A percentile compares a stretch with the other conserved stretches of the same genome.
These are phyloP conservation scores for Suncus etruscus DNA, from an alignment of 2,113 vertebrate species.

Conservation along the genomic window DNA sequence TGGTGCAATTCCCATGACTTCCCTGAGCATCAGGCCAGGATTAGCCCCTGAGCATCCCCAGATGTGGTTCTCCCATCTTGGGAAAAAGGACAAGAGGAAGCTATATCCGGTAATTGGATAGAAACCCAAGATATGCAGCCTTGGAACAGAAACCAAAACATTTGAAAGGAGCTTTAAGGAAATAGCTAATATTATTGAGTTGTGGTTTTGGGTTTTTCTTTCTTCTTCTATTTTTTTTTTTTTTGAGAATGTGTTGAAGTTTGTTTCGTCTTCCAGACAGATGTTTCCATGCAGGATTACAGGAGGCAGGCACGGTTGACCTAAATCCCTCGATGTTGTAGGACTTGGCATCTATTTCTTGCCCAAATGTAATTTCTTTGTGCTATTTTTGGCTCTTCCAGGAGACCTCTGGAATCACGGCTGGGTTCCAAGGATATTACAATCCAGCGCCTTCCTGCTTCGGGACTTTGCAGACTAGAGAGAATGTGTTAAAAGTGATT, in stretches of 20 bases:
- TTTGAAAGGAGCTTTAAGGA: neutral
- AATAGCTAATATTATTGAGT: too few relatives aligned
- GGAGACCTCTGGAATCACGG: neutral
- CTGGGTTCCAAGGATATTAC: neutral
- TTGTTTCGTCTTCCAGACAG: neutral
- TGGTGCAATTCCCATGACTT: too few relatives aligned
- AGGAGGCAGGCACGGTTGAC: neutral
- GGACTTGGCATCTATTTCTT: neutral
- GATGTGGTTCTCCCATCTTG: too few relatives aligned
- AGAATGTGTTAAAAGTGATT: constrained; percentile 34
- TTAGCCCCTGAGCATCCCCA: too few relatives aligned
- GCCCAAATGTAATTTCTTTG: neutral
- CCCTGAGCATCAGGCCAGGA: too few relatives aligned
- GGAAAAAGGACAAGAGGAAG: neutral
- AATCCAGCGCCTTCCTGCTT: constrained; percentile 3
- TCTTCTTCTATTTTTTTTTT: too few relatives aligned
- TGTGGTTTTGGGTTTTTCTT: too few relatives aligned
- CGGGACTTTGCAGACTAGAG: neutral
- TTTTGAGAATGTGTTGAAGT: neutral
- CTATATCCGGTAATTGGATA: neutral
- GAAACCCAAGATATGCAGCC: neutral
- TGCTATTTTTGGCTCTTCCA: neutral
- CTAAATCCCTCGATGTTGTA: neutral
- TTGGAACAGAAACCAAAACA: neutral
- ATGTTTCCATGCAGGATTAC: neutral